These are phyloP conservation scores for Botia kubotai DNA, from an alignment of 2,797 vertebrate species.

Conservation along the genomic window DNA sequence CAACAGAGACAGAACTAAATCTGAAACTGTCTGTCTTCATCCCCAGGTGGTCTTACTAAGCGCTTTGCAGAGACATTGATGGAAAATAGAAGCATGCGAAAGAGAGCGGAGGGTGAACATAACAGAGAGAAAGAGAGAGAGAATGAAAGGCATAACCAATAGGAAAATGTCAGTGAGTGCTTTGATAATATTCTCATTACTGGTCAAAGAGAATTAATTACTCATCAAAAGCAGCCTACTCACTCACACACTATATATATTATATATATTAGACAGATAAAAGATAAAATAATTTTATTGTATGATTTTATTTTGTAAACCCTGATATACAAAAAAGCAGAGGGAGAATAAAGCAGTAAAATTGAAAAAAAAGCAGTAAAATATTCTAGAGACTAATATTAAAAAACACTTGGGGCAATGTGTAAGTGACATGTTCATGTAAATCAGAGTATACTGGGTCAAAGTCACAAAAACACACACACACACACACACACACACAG, in stretches of 20 bases:
- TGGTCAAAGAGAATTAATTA: constrained; percentile 68
- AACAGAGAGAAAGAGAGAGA: neutral
- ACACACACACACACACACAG: neutral
- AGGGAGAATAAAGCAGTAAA: constrained; percentile 24
- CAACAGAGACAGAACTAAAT: constrained; percentile 69
- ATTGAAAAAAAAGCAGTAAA: constrained; percentile 17
- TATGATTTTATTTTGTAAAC: no score
- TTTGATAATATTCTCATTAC: constrained; percentile 70
- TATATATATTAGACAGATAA: no score
- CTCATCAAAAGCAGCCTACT: constrained; percentile 61
- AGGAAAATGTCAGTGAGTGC: constrained; percentile 63
- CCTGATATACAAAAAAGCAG: neutral
- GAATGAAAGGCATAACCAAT: constrained; percentile 30
- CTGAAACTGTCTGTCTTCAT: constrained; percentile 70
- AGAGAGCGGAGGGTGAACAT: neutral
- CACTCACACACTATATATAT: no score
- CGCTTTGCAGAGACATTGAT: constrained; percentile 1
- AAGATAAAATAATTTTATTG: no score
- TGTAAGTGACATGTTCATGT: neutral
- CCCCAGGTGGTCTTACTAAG: constrained; percentile 68
- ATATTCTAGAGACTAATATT: constrained; percentile 18
- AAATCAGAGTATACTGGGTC: neutral
- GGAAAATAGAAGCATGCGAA: constrained; percentile 11
- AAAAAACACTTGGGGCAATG: neutral
- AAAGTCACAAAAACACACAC: neutral